Base-by-base conservation (phyloP, 53 echinoderm and acorn worm species). In the Patiria pectinifera region DNA sequence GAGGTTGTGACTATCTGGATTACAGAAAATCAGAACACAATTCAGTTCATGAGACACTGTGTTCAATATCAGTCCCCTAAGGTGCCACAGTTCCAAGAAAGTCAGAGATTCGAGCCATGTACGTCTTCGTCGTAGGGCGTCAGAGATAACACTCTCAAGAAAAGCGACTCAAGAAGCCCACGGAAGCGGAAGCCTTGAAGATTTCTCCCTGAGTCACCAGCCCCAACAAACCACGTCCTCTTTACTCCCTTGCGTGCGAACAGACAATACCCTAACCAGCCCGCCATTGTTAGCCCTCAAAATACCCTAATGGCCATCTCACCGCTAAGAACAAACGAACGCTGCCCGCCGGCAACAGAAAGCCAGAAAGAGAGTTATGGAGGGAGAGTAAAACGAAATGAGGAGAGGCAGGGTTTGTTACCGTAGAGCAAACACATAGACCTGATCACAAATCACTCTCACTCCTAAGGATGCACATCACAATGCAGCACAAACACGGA, bases 231-330 rank as follows among this genome's bases (percentile, higher is more conserved):
- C 60, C 49, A 46, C 1, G 14, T 16, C 45, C 49, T 53, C 3
- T 13, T 69, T 47, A 16, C 71, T 71, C 72, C 86, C 86, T 86
- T 86, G 86, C 86, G 71, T 86, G 86, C 69, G 66, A 85, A 85
- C 45, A 85, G 85, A 85, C 85, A 85, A 85, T 63, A 45, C 13
- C 85, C 43, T 25, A 3, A 10, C 45, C 26, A 10, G 26, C 26
- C 78, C 6, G 13, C 35, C 78, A 78, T 78, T 78, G 78, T 78
- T 13, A 6, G 15, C 72, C 72, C 15, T 53, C 86, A 16, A 35
- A 86, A 86, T 86, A 85, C 69, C 43, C 85, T 85, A 70, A 85
- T 85, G 85, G 85, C 69, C 60, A 85, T 63, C 85, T 18, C 60
- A 61, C 66, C 85, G 24, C 69, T 63, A 61, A 85, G 85, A 85